Base-by-base conservation (phyloP, 2,888 invertebrate genomes). In the Acanthococcus lagerstroemiae region DNA sequence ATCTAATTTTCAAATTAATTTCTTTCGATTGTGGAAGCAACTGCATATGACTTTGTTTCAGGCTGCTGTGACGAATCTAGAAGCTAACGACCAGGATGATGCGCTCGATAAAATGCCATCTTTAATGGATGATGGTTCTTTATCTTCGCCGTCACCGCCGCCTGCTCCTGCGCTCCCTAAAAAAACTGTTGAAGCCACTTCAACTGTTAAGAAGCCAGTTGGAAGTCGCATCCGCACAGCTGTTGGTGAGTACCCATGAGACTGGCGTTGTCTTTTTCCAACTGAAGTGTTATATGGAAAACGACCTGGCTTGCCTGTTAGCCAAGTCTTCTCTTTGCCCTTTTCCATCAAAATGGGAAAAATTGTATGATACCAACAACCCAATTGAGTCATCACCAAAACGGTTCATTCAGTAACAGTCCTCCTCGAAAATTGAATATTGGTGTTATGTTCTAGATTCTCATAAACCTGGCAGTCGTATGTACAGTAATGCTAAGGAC, bases 191-290 rank as follows among this genome's bases (percentile, higher is more conserved):
- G 54, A 52, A 19, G 30, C 3, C 3, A 24, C 19, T 52, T 6
- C 9, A 6, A 12, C 48, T 17, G 2, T 17, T 1, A 63, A 63
- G 24, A 63, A 54, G 54, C 12, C 52, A 1, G 24, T 30, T 17
- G 54, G 27, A 54, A 22, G 52, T 52, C 63, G 63, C 30, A 54
- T 63, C 54, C 63, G 54, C 22, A 63, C 63, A n/a, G 63, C 63
- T 7, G 37, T 52, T n/a, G 63, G 63, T 63, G 19, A n/a, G n/a
- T n/a, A n/a, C n/a, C n/a, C n/a, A n/a, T n/a, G n/a, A n/a, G n/a
- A n/a, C n/a, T n/a, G n/a, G n/a, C n/a, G n/a, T n/a, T n/a, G n/a
- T n/a, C n/a, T n/a, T n/a, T n/a, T n/a, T n/a, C n/a, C n/a, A n/a
- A n/a, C n/a, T n/a, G n/a, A n/a, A n/a, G n/a, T n/a, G n/a, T n/a